Evolutionary conservation across 2,888 invertebrate genomes (phyloP).

Genomic region (Leucoma salicis): DNA sequence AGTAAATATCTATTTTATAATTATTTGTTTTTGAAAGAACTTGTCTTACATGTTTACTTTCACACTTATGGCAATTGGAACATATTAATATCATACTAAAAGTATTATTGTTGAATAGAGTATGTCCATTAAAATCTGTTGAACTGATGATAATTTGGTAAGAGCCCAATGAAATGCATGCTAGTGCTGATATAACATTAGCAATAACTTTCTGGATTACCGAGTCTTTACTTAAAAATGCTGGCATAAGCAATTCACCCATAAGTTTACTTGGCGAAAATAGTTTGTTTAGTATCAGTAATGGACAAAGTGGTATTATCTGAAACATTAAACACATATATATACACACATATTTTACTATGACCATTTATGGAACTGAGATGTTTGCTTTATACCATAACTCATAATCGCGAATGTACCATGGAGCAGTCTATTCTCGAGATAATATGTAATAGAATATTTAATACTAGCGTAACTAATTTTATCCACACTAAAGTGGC

Average conservation of each 20-base stretch:
- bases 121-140: slow-evolving; percentile 40
- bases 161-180: slow-evolving; percentile 60
- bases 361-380: no score
- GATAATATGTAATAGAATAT: no score
- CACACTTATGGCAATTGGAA: slow-evolving; percentile 52
- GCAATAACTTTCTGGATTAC: slow-evolving; percentile 51
- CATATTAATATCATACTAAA: slow-evolving; percentile 52
- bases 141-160: slow-evolving; percentile 40
- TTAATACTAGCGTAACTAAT: no score
- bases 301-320: slow-evolving; percentile 58
- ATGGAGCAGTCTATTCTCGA: no score
- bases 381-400: no score
- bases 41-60: slow-evolving; percentile 23
- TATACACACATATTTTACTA: no score
- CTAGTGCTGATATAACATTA: slow-evolving; percentile 48
- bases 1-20: slow-evolving; percentile 38
- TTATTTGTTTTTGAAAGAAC: slow-evolving; percentile 27
- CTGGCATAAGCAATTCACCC: slow-evolving; percentile 66
- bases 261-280: slow-evolving; percentile 63
- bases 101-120: slow-evolving; percentile 44
- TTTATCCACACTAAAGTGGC: no score
- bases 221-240: slow-evolving; percentile 55
- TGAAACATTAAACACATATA: slow-evolving; percentile 44
- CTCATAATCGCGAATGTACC: no score
- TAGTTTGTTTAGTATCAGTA: slow-evolving; percentile 56